Base-by-base conservation (phyloP, 2,888 invertebrate species). In the Latheticus oryzae region DNA sequence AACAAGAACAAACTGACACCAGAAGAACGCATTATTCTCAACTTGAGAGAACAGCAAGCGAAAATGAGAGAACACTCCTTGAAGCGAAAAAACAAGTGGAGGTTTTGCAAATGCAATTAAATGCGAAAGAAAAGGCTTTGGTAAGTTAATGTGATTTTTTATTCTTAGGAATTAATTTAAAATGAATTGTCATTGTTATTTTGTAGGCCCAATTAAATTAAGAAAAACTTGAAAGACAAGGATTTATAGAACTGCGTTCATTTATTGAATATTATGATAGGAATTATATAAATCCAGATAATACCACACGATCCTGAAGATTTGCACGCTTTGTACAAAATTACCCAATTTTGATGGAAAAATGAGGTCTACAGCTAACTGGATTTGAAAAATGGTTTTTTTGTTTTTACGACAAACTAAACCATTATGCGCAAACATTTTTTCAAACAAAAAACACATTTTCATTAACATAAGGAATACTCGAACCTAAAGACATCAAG, bases 181-280 rank as follows among this genome's bases (percentile, higher is more conserved):
- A 37, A 37, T 50, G 11, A 50, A 50, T 50, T 50, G 48, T 48
- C 48, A 48, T 48, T 48, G 48, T 48, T 35, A 48, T 35, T 48
- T 47, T 47, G 45, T 47, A 33, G 47, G 47, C 35, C 13, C 33
- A 47, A 47, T 9, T 50, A 9, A 50, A 35, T 26, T 50, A 9
- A 1, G 33, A 47, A 47, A 47, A 45, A 32, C 45, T 45, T 17
- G 45, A 45, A 32, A 45, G 16, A 45, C 32, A 43, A 32, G 32
- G 19, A 2, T 32, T 28, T 43, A 19, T 45, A n/a, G 32, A 45
- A n/a, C 26, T 43, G 13, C 42, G 15, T 15, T 7, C 11, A 15
- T 45, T 45, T 32, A 45, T 45, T 45, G 32, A 45, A 15, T 32
- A 45, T 32, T 45, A 19, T 19, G 19, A 45, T 32, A 45, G 16